A percentile compares a stretch with the other conserved stretches of the same genome.
Evolutionary conservation across 2,888 invertebrate genomes (phyloP).

Genomic region (Platycheirus albimanus): DNA sequence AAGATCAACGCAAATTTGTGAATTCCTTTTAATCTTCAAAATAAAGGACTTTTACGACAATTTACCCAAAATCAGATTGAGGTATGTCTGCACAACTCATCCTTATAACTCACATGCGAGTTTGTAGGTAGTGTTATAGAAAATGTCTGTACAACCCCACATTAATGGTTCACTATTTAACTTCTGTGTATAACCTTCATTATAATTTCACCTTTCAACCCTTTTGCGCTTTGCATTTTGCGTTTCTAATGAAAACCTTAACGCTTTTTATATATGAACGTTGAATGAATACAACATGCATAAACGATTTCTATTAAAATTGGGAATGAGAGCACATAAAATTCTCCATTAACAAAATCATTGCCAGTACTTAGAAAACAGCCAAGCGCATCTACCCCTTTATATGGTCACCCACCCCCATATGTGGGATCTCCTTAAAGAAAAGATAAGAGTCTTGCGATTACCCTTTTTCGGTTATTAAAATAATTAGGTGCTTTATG

Average conservation of each 20-base stretch:
- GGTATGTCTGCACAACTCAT: conserved; percentile 33
- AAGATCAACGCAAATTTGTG: too few relatives aligned
- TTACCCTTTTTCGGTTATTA: conserved; percentile 76
- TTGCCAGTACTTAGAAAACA: conserved; percentile 58
- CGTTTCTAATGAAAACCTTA: conserved; percentile 69
- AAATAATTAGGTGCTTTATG: conserved; percentile 76
- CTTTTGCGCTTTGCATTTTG: too few relatives aligned
- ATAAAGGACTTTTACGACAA: conserved; percentile 28
- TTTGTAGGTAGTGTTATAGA: conserved; percentile 8
- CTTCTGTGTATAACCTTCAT: conserved; percentile 71
- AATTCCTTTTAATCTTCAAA: background rate
- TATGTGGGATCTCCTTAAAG: conserved; percentile 54
- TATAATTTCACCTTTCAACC: conserved; percentile 73
- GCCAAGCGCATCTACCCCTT: conserved; percentile 13
- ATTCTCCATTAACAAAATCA: conserved; percentile 65
- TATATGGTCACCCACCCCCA: conserved; percentile 7
- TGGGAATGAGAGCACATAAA: conserved; percentile 62
- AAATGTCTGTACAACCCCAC: conserved; percentile 48
- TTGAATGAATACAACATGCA: too few relatives aligned
- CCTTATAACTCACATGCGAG: background rate
- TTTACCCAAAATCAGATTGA: conserved; percentile 21
- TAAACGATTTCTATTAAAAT: conserved; percentile 67
- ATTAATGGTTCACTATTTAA: conserved; percentile 71
- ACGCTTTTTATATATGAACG: conserved; percentile 61
- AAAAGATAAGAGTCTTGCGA: conserved; percentile 75